Evolutionary conservation across 2,113 vertebrate species (phyloP), one percentile per base, ranked within the genome.

Genomic region (Rhagologus leucostigma): DNA sequence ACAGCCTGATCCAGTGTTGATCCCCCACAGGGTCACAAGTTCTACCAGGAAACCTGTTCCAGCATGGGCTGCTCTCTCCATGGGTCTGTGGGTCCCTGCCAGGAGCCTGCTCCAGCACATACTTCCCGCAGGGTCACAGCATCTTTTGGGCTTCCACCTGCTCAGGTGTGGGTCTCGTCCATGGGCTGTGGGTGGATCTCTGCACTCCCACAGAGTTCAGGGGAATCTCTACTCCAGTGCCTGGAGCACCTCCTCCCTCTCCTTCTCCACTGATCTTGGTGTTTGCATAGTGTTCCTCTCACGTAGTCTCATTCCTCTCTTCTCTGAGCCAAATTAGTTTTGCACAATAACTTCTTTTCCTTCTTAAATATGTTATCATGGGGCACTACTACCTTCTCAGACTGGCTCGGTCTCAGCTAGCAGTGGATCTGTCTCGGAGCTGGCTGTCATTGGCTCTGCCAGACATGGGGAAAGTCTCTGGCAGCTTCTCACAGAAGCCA

Each of bases 381-480:
- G 8, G 21, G 6, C 7, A 10, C 47, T 55, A 7, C 11, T 60
- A 0, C 30, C 21, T 62, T 55, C 17, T 69, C 41, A 35, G 62
- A 47, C 15, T 19, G 21, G n/a, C 13, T 39, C 0, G 0, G 41
- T 39, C 70, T 68, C 47, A n/a, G 20, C 24, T 30, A 55, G 30
- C 21, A 24, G 24, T 0, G 0, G 4, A 6, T 53, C 39, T 1
- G 0, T 55, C 47, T 60, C 30, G 46, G 20, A 55, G n/a, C 30
- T 21, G 8, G 20, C 39, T 68, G n/a, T 30, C 62, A 53, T 11
- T 76, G 39, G 30, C 55, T 76, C 30, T 75, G 24, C 24, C 6
- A 12, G 47, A 41, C 24, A 32, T 2, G 17, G 70, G 12, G 10
- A 30, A 53, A 41, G 55, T 21, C 7, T 47, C 24, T 55, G 41